Evolutionary conservation across 1,140 invertebrate genomes (phyloP), one percentile per base, ranked within the genome.

Genomic region (Pararge aegeria): DNA sequence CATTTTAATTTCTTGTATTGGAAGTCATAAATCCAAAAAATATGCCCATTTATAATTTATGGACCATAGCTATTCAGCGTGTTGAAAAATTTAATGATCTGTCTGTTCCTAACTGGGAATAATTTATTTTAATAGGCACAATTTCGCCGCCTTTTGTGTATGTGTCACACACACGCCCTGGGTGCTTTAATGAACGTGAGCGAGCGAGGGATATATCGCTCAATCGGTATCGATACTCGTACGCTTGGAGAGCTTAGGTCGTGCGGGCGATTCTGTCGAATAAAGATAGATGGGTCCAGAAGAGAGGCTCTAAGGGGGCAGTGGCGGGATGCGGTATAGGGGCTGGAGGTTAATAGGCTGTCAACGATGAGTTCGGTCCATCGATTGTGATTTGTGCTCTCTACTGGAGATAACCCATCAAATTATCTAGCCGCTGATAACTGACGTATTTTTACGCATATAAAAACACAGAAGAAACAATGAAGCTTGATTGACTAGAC

Each of bases 261-360:
- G 71, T 73, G 68, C 68, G 71, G 66, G 61, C 67, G 68, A 79
- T 80, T 70, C 72, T 77, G 73, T 89, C 78, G 77, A 87, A 89
- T 87, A 86, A 87, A 86, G 83, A 89, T 86, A 82, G 76, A 86
- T 83, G 81, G 75, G 68, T 68, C 59, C 64, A 66, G 70, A 70
- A 78, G 73, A 73, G 73, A 62, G 73, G 72, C 69, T 75, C 73
- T 65, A 70, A 63, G 70, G 66, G 71, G 52, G 64, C 0, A 55
- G 66, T 63, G 50, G 65, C 38, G 68, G 71, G 71, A 66, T 55
- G 58, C 34, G 37, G 60, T 15, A 42, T 50, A 64, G 64, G 70
- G 77, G 70, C 68, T 75, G 63, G 75, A 61, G 75, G 74, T 73
- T 89, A 89, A 89, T 89, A 87, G 86, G 81, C 73, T 89, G 83